Evolutionary conservation across 2,113 vertebrate species (phyloP).

Genomic region (Maccullochella peelii): DNA sequence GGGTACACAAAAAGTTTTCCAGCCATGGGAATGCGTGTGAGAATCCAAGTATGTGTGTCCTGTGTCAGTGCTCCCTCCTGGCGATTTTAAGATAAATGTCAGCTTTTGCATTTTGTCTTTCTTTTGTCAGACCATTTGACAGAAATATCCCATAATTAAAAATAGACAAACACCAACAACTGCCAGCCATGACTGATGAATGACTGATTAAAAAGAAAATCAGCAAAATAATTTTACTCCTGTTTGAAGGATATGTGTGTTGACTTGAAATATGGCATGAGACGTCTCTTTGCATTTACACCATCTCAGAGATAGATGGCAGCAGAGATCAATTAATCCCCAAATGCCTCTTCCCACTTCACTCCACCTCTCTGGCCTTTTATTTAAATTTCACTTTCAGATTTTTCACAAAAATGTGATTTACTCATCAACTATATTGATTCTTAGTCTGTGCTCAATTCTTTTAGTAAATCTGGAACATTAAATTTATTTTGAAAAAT

Average conservation of each 20-base stretch:
- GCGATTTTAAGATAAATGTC: background rate
- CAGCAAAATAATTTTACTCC: background rate
- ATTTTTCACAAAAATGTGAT: background rate
- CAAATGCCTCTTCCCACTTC: background rate
- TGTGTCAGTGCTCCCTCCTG: conserved; percentile 13
- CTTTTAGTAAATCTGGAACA: background rate
- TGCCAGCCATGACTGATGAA: background rate
- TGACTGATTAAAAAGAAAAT: background rate
- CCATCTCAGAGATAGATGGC: conserved; percentile 60
- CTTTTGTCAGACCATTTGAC: background rate
- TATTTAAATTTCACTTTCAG: background rate
- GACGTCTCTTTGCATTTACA: conserved; percentile 20
- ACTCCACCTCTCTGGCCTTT: background rate
- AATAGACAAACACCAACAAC: background rate
- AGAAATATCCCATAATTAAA: background rate
- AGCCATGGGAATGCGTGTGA: background rate
- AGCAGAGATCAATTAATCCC: conserved; percentile 45
- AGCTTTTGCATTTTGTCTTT: background rate
- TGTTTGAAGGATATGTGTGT: background rate
- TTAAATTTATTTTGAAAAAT: background rate
- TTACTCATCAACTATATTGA: background rate
- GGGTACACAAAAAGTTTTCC: conserved; percentile 1
- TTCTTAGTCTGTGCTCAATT: background rate
- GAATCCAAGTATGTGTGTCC: background rate
- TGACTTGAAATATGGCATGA: background rate